Conservation (phyloP, 2,113 vertebrate species). For the Crocuta crocuta region DNA sequence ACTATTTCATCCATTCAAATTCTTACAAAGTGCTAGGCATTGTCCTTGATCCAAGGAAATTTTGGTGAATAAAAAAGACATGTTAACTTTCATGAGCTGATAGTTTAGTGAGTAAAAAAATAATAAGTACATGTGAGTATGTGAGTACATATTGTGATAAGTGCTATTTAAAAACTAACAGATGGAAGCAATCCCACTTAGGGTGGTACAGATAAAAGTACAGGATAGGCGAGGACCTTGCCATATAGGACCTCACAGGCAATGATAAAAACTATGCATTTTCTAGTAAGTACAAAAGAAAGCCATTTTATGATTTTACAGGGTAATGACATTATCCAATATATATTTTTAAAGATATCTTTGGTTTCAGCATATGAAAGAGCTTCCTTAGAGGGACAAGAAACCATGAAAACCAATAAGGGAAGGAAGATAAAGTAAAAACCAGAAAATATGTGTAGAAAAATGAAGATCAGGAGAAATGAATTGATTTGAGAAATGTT, state of each 20-base stretch:
- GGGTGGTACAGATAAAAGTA: not conserved
- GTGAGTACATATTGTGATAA: not conserved
- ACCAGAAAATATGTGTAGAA: not conserved
- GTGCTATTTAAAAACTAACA: not conserved
- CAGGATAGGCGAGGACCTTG: not conserved
- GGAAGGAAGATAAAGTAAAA: not conserved
- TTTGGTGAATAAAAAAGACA: not conserved
- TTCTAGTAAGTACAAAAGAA: not conserved
- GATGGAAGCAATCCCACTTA: not conserved
- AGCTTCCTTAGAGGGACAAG: not conserved
- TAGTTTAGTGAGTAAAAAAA: not conserved
- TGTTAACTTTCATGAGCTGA: not conserved
- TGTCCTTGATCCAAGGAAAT: not conserved
- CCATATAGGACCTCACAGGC: not conserved
- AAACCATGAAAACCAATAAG: not conserved
- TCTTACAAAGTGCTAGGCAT: not conserved
- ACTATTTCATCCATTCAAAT: not conserved
- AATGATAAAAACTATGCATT: not conserved
- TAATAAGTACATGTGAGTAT: not conserved
- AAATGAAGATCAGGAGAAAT: not conserved
- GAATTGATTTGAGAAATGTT: not conserved
- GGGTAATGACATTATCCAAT: not conserved
- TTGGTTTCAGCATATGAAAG: not conserved
- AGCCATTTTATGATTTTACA: not conserved
- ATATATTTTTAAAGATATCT: not conserved